These are phyloP conservation scores for Polypterus senegalus DNA, from an alignment of 2,113 vertebrate genomes.

Conservation along the genomic window DNA sequence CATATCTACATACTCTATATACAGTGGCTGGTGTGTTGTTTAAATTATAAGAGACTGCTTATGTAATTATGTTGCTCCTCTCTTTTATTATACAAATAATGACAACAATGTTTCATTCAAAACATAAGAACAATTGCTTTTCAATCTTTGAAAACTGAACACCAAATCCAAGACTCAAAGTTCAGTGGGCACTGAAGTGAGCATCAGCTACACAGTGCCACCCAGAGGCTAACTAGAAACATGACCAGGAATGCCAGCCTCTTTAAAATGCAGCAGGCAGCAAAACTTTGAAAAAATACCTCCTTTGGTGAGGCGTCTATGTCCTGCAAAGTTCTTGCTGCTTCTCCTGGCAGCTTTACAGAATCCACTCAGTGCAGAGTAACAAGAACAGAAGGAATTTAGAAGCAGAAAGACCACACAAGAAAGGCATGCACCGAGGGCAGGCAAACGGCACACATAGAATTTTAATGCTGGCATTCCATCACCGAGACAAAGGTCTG, in stretches of 20 bases:
- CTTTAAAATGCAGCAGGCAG: conserved; percentile 29
- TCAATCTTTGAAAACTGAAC: too few species aligned
- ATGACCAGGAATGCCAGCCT: conserved; percentile 27
- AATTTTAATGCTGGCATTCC: conserved; percentile 21
- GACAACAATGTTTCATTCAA: too few species aligned
- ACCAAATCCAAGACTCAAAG: too few species aligned
- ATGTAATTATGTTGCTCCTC: too few species aligned
- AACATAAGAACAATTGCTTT: too few species aligned
- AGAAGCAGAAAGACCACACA: conserved; percentile 25
- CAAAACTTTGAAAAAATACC: conserved; percentile 12
- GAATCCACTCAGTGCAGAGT: conserved; percentile 20
- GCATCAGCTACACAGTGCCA: conserved; percentile 49
- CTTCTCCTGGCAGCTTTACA: conserved; percentile 19
- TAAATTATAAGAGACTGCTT: too few species aligned
- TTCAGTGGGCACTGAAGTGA: conserved; percentile 4
- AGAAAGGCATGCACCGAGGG: conserved; percentile 19
- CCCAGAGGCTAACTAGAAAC: conserved; percentile 45
- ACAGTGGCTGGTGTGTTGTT: too few species aligned
- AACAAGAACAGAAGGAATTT: conserved; percentile 9
- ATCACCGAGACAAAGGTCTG: conserved; percentile 23
- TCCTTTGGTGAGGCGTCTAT: neutral
- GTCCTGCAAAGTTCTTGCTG: conserved; percentile 17
- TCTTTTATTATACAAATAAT: too few species aligned
- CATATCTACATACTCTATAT: too few species aligned
- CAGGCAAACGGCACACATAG: conserved; percentile 33